Evolutionary conservation across 2,888 invertebrate genomes (phyloP), one percentile per base, ranked within the genome.

Genomic region (Encarsia formosa): DNA sequence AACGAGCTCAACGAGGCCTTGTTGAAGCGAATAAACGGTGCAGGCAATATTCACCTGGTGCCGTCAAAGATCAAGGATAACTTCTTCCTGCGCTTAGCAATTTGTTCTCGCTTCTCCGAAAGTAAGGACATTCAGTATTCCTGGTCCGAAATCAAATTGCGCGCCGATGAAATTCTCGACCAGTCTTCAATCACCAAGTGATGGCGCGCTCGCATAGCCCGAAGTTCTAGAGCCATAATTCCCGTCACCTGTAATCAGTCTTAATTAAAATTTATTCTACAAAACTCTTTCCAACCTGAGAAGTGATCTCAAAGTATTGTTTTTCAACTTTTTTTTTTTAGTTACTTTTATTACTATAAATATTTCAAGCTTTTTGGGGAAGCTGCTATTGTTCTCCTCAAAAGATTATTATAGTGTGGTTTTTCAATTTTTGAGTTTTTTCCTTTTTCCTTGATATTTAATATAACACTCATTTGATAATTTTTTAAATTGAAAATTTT

Each of bases 11-110:
- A 91, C 67, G 93, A 96, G 71, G 77, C 79, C 3, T 76, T 96
- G 2, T 74, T 94, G 57, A 88, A 90, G 68, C 82, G 81, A 49
- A 88, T 97, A 54, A 96, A 96, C 70, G 90, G 88, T 0, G 84
- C 90, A 48, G 93, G 94, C 4, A 85, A 88, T 61, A 93, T 98
- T 59, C 94, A 96, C 71, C 78, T 97, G 67, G 94, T 95, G 15
- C 95, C 97, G 0, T 88, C 94, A 0, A 90, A 90, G 75, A 87
- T 94, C 52, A 81, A 84, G 38, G 91, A 87, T 56, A 79, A 79
- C 0, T 96, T 87, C 73, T 94, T 95, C 77, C 76, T 97, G 41
- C 81, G 97, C 53, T 81, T 97, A 73, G 93, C 93, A 0, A 81
- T 97, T 56, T 97, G 96, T 70, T 92, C 95, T 1, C 82, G 91